These are phyloP conservation scores for Coccyzus lansbergi DNA, from an alignment of 2,797 vertebrate species.

Conservation along the genomic window DNA sequence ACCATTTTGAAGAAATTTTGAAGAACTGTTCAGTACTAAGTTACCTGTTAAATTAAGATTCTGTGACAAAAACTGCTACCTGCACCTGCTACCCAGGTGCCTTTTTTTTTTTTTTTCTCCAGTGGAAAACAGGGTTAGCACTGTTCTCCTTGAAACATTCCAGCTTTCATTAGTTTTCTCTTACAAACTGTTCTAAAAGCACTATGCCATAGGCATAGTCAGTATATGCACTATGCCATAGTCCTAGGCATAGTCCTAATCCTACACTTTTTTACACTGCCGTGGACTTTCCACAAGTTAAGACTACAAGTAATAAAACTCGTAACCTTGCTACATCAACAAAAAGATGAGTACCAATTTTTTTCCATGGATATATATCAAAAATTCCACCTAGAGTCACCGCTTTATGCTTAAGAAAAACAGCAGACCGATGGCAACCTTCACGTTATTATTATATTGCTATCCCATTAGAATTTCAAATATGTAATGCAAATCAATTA, in stretches of 20 bases:
- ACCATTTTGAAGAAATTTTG: background rate
- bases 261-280: background rate
- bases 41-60: background rate
- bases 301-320: background rate
- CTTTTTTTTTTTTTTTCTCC: background rate
- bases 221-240: background rate
- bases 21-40: background rate
- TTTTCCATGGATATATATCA: background rate
- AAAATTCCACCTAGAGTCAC: background rate
- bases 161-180: background rate
- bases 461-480: slow-evolving; percentile 24
- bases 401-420: background rate
- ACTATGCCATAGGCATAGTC: background rate
- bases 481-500: slow-evolving; percentile 15
- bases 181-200: background rate
- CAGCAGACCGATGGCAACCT: slow-evolving; percentile 1
- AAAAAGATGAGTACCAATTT: background rate
- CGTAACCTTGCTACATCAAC: background rate
- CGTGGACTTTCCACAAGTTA: background rate
- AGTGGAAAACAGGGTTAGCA: background rate
- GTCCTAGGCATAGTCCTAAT: background rate
- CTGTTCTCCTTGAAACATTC: background rate
- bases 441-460: background rate
- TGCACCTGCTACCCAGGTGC: background rate
- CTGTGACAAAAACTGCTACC: background rate